These are phyloP conservation scores for Spodoptera littoralis DNA, from an alignment of 2,888 invertebrate species.

Conservation along the genomic window DNA sequence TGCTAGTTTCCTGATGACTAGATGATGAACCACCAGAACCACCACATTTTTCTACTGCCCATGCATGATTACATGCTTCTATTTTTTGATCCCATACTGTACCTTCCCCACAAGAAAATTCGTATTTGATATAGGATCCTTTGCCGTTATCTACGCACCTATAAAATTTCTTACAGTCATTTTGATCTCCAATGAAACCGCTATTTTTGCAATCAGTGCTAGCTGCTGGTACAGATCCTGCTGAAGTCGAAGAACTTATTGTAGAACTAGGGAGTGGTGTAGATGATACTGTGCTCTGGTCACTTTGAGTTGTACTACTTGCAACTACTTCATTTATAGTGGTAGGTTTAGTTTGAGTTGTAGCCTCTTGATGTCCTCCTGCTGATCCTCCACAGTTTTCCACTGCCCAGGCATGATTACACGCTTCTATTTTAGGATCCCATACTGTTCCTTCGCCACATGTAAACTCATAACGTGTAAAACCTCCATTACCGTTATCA, in stretches of 20 bases:
- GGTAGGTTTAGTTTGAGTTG: constrained; percentile 22
- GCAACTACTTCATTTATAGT: constrained; percentile 2
- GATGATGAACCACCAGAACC: constrained; percentile 29
- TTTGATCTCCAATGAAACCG: constrained; percentile 89
- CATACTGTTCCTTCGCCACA: constrained; percentile 90
- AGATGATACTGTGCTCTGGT: constrained; percentile 10
- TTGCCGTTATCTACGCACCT: constrained; percentile 89
- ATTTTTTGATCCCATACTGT: constrained; percentile 89
- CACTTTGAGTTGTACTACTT: constrained; percentile 23
- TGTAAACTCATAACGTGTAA: constrained; percentile 85
- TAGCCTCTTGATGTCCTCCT: constrained; percentile 20
- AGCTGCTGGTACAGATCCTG: constrained; percentile 18
- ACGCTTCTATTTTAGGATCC: constrained; percentile 87
- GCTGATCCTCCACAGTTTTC: constrained; percentile 60
- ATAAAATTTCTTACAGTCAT: constrained; percentile 91
- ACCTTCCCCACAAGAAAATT: constrained; percentile 89
- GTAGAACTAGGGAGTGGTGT: constrained; percentile 13
- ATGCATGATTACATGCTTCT: constrained; percentile 89
- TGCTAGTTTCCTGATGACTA: constrained; percentile 47
- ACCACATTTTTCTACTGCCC: constrained; percentile 74
- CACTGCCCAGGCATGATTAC: constrained; percentile 89
- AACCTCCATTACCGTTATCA: constrained; percentile 77
- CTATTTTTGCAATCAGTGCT: constrained; percentile 65
- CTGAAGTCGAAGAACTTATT: constrained; percentile 15
- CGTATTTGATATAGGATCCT: constrained; percentile 84